phyloP scores from a whole-genome alignment of 2,888 invertebrate species.

The Chymomyza amoena region DNA sequence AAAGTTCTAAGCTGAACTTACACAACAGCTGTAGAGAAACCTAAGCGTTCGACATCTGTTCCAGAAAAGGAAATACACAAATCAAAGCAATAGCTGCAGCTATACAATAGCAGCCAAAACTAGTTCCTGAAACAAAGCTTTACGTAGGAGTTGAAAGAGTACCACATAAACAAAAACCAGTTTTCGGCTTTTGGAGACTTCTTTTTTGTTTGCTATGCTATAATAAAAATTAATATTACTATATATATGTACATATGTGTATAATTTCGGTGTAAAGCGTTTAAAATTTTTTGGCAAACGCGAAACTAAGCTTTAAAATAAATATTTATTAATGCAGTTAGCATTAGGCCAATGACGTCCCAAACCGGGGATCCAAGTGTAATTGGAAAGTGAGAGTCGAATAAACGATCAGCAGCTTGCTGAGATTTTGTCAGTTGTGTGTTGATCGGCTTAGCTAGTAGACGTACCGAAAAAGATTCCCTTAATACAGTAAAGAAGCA shows the following conservation, averaged over 20 bases:
- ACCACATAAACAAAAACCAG: slow-evolving; percentile 53
- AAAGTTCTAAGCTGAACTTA: neutral
- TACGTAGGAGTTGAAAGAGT: slow-evolving; percentile 1
- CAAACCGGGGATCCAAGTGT: slow-evolving; percentile 31
- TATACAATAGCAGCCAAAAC: slow-evolving; percentile 34
- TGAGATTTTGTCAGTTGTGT: slow-evolving; percentile 42
- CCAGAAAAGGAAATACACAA: slow-evolving; percentile 63
- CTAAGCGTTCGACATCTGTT: slow-evolving; percentile 50
- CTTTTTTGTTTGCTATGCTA: neutral
- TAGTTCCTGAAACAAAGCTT: slow-evolving; percentile 45
- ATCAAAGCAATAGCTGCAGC: slow-evolving; percentile 46
- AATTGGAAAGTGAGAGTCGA: slow-evolving; percentile 62
- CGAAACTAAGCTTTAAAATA: slow-evolving; percentile 32
- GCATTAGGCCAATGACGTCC: slow-evolving; percentile 30
- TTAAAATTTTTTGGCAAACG: slow-evolving; percentile 3
- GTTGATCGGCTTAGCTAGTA: slow-evolving; percentile 29
- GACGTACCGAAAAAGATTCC: slow-evolving; percentile 51
- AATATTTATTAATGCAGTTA: slow-evolving; percentile 58
- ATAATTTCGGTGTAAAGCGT: neutral
- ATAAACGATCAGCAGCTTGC: slow-evolving; percentile 34
- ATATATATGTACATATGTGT: neutral
- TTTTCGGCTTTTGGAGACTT: slow-evolving; percentile 52
- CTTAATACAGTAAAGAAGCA: slow-evolving; percentile 9
- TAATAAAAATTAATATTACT: neutral
- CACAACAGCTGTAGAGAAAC: slow-evolving; percentile 9